Base-by-base conservation (phyloP, 2,888 invertebrate species). In the Stramonita haemastoma region DNA sequence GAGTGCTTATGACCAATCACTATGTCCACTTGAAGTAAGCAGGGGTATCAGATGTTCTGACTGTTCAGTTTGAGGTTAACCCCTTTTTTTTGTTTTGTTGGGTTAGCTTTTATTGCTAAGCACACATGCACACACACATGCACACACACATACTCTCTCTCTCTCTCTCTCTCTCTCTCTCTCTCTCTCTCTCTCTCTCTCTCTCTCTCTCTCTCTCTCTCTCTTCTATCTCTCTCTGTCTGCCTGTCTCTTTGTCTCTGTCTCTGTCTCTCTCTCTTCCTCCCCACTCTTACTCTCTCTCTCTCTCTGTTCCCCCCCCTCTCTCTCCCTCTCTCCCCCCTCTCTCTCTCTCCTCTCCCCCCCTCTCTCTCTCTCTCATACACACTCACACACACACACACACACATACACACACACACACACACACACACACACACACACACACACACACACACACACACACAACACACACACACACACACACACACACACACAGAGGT, bases 141-240 rank as follows among this genome's bases (percentile, higher is more conserved):
- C 66, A 79, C 79, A 79, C 79, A 79, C 79, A 11, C 79, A 79
- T n/a, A 34, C 66, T 66, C 66, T 66, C 66, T 66, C 66, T 13
- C 79, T 32, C 79, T 29, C 29, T 85, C 22, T 56, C 26, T 57
- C 56, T 56, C n/a, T 17, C 1, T 85, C 85, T 85, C 15, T n/a
- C 1, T 56, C 22, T 26, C 56, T 34, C 17, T 29, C 29, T 79
- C 17, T 34, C 15, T 34, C 34, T 34, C 4, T 79, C 79, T 34
- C 15, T 34, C 36, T 34, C 5, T 34, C 34, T 79, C 79, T 32
- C 15, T 34, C 22, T 79, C 79, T 22, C 6, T n/a, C 11, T 73
- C 73, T 22, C n/a, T n/a, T 6, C 26, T n/a, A 1, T 4, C 26
- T 26, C 26, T 2, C 26, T 26, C 2, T 26, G 6, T 26, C 2